Evolutionary conservation across 2,113 vertebrate species (phyloP).

Genomic region (Antigone vipio): DNA sequence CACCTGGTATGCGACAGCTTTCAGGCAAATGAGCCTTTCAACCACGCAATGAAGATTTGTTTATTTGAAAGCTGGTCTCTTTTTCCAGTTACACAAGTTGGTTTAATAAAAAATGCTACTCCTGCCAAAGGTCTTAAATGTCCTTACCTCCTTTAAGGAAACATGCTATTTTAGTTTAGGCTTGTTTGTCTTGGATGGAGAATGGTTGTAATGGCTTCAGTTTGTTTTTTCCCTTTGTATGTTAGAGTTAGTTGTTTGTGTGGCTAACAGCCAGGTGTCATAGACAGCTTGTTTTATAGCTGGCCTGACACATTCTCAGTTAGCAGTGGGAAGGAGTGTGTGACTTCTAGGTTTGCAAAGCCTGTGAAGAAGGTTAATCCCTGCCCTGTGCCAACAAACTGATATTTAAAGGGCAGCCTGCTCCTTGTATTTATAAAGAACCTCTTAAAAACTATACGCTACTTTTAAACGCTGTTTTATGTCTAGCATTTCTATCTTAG

Average conservation of each 20-base stretch:
- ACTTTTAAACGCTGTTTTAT: neutral
- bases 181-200: neutral
- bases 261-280: neutral
- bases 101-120: neutral
- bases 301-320: neutral
- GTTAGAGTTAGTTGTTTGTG: neutral
- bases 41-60: neutral
- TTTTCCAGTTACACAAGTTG: neutral
- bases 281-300: neutral
- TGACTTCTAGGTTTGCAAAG: neutral
- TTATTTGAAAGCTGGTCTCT: neutral
- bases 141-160: neutral
- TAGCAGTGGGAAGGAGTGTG: neutral
- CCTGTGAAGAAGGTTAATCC: neutral
- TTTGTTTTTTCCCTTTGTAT: neutral
- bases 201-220: neutral
- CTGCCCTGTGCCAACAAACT: neutral
- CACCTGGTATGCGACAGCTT: neutral
- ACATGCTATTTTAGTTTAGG: neutral
- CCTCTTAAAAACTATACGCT: neutral
- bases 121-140: neutral
- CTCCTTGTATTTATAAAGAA: neutral
- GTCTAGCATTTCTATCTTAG: neutral
- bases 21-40: neutral
- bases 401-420: neutral